Conservation (phyloP, 2,113 vertebrate species). For the Pelobates fuscus region DNA sequence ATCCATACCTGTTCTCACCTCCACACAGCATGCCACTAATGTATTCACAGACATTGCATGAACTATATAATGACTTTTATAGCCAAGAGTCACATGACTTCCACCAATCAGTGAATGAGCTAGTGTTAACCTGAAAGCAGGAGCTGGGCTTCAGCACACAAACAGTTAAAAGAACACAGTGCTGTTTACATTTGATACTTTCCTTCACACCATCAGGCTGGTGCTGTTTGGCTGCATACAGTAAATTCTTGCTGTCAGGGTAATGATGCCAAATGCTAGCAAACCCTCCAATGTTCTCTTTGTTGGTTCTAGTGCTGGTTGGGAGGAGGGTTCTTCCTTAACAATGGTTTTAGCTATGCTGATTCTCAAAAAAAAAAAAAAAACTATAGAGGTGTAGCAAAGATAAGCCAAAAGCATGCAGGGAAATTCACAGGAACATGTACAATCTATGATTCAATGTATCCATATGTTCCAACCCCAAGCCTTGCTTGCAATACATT, state of each 20-base stretch:
- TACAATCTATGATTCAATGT: no score
- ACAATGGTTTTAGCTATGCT: constrained; percentile 25
- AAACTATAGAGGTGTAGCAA: not conserved
- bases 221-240: not conserved
- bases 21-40: no score
- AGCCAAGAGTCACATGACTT: not conserved
- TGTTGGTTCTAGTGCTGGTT: constrained; percentile 11
- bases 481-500: no score
- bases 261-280: not conserved
- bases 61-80: not conserved
- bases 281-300: constrained; percentile 6
- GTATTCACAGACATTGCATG: no score
- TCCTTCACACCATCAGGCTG: not conserved
- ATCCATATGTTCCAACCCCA: no score
- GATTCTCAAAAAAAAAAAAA: constrained; percentile 18
- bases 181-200: not conserved
- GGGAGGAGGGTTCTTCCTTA: constrained; percentile 17
- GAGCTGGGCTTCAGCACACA: not conserved
- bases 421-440: not conserved
- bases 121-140: not conserved
- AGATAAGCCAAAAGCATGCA: not conserved
- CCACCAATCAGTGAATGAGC: not conserved
- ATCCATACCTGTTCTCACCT: no score
- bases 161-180: not conserved
- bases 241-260: not conserved